Base-by-base conservation (phyloP, 2,888 invertebrate genomes). In the Drosophila aldrichi region DNA sequence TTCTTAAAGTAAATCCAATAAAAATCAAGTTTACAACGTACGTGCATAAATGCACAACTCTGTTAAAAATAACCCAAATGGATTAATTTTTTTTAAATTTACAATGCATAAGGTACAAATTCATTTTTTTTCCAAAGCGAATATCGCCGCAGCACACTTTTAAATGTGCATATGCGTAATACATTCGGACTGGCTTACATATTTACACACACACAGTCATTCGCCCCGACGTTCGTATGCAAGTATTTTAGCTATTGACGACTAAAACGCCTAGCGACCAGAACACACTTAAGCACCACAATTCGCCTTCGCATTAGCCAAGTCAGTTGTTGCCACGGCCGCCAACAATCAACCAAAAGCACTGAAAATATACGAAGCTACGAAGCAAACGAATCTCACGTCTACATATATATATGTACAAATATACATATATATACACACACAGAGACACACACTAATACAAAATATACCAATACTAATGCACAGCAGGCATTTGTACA, bases 351-450 rank as follows among this genome's bases (percentile, higher is more conserved):
- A 85, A 77, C 57, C 77, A 72, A 77, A 77, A 81, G 77, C 77
- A 80, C 78, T 67, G 77, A 81, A 82, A 88, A 88, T 73, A 88
- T 73, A 88, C 82, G 89, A 88, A 87, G 84, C 83, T 86, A 77
- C 36, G 36, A 38, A 38, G 36, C 79, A 74, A 78, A 85, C 86
- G 89, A 84, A 89, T 88, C 79, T 81, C 79, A 74, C 88, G 46
- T 69, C 48, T 62, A 74, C 62, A 65, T 48, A 38, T 29, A 51
- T 60, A 78, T 65, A 60, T 72, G 51, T 34, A 43, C 14, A 51
- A 64, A 8, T 8, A 40, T n/a, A 40, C 8, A 2, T 4, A 78
- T 57, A 68, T 65, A 78, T 58, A 69, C 64, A 41, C 18, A 46
- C 20, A n/a, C 51, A 79, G 56, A 72, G 52, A 69, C 70, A 59